A percentile compares a stretch with the other conserved stretches of the same genome.
phyloP scores from a whole-genome alignment of 1,140 invertebrate species.

The Dendrolimus punctatus region DNA sequence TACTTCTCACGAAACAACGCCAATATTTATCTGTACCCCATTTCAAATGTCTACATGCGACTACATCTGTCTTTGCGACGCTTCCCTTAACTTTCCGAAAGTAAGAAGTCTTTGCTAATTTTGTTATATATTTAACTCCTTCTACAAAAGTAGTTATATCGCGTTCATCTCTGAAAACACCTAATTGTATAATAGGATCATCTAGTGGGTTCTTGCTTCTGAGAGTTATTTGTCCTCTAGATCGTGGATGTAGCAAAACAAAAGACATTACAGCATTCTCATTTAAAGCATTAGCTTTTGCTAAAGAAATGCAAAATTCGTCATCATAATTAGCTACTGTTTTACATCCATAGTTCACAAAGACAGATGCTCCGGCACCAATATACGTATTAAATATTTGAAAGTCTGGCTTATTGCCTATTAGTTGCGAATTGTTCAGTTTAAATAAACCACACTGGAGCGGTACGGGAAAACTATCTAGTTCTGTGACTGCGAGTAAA shows the following conservation, averaged over 20 bases:
- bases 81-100: conserved; percentile 38
- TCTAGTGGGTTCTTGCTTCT: conserved; percentile 72
- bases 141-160: conserved; percentile 60
- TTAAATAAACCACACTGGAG: conserved; percentile 42
- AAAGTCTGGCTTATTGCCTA: conserved; percentile 31
- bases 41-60: conserved; percentile 73
- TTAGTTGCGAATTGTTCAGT: conserved; percentile 18
- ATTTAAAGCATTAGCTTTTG: conserved; percentile 76
- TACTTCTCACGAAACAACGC: conserved; percentile 77
- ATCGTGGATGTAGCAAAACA: conserved; percentile 73
- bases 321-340: conserved; percentile 77
- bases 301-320: conserved; percentile 77
- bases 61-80: conserved; percentile 32
- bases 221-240: conserved; percentile 72
- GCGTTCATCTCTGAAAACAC: conserved; percentile 69
- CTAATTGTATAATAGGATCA: conserved; percentile 77
- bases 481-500: conserved; percentile 26
- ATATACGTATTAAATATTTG: conserved; percentile 46
- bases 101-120: conserved; percentile 40
- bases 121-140: conserved; percentile 48
- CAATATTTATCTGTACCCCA: conserved; percentile 78
- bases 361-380: conserved; percentile 64
- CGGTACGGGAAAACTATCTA: conserved; percentile 37
- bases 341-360: conserved; percentile 80
- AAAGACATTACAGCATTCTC: conserved; percentile 36